Evolutionary conservation across 2,113 vertebrate genomes (phyloP).

Genomic region (Strix uralensis): DNA sequence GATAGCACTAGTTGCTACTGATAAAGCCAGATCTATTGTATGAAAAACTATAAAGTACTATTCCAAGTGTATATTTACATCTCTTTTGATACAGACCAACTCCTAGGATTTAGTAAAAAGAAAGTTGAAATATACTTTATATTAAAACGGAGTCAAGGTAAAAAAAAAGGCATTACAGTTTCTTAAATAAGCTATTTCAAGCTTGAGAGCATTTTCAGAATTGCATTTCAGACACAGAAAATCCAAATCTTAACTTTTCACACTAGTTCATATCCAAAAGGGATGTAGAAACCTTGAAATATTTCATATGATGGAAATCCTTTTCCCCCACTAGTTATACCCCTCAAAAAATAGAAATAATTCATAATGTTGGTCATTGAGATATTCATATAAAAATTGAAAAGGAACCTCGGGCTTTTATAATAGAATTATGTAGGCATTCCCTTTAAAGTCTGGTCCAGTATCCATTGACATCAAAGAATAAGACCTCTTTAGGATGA

Average conservation of each 20-base stretch:
- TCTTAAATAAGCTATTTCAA: slow-evolving; percentile 3
- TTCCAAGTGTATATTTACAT: neutral
- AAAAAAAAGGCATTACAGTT: neutral
- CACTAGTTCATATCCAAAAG: neutral
- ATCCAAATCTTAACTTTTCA: neutral
- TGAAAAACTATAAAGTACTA: neutral
- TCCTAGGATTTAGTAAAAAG: neutral
- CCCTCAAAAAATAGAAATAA: neutral
- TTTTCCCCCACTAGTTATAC: neutral
- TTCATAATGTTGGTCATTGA: neutral
- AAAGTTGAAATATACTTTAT: neutral
- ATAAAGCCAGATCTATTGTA: neutral
- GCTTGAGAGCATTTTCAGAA: neutral
- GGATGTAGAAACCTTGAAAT: neutral
- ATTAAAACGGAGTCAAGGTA: neutral
- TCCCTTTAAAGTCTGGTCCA: neutral
- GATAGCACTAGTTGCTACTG: neutral
- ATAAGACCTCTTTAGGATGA: neutral
- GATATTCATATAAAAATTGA: neutral
- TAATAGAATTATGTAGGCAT: neutral
- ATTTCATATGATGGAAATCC: neutral
- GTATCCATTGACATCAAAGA: neutral
- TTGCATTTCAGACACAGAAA: neutral
- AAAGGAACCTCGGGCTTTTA: neutral
- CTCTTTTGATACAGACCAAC: neutral